Evolutionary conservation across 30 jellyfish, hydroid and myxozoan genomes (phyloP).

Genomic region (Cassiopea xamachana): DNA sequence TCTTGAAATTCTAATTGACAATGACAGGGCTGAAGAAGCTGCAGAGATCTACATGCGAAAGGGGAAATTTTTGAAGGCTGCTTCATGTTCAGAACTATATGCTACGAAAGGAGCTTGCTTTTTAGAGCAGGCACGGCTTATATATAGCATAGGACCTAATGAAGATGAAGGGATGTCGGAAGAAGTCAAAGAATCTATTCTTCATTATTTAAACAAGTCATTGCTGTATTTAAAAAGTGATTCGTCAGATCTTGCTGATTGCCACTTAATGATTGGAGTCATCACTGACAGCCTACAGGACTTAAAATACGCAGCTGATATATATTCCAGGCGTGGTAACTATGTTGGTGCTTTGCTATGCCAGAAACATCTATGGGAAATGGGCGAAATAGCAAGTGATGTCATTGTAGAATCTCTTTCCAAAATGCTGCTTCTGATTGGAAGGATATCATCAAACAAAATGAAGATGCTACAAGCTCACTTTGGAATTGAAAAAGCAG

Average conservation of each 20-base stretch:
- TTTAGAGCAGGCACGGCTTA: conserved; percentile 52
- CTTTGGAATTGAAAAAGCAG: conserved; percentile 43
- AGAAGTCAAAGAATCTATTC: not conserved
- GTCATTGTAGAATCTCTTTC: conserved; percentile 13
- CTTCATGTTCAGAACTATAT: conserved; percentile 5
- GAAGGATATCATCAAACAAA: conserved; percentile 15
- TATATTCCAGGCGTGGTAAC: not conserved
- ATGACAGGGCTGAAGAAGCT: conserved; percentile 65
- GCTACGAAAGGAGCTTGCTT: conserved; percentile 31
- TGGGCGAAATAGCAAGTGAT: conserved; percentile 13
- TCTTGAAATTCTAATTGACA: conserved; percentile 26
- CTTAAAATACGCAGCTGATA: conserved; percentile 1
- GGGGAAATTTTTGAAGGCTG: conserved; percentile 47
- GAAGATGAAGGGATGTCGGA: not conserved
- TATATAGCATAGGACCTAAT: not conserved
- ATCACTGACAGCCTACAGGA: conserved; percentile 5
- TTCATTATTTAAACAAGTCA: not conserved
- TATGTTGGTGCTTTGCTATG: conserved; percentile 25
- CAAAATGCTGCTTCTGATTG: conserved; percentile 6
- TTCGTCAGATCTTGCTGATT: conserved; percentile 35
- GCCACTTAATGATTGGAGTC: conserved; percentile 11
- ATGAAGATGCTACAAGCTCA: conserved; percentile 10
- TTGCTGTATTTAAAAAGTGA: not conserved
- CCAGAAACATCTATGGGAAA: not conserved
- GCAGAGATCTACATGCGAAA: conserved; percentile 47